Evolutionary conservation across 2,888 invertebrate species (phyloP).

Genomic region (Stomorhina lunata): DNA sequence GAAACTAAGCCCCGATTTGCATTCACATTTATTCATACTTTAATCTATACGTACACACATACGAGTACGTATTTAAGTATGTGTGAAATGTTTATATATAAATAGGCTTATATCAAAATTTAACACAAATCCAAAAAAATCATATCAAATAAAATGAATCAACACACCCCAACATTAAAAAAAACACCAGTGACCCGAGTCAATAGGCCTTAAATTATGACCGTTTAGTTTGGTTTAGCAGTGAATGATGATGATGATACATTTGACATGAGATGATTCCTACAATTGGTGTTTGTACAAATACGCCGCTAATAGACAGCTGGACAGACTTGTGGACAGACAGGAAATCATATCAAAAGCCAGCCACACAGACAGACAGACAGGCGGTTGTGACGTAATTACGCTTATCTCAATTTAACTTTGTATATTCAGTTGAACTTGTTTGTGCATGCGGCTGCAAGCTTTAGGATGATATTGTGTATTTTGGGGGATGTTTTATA

Average conservation of each 20-base stretch:
- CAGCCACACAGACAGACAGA: background rate
- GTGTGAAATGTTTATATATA: background rate
- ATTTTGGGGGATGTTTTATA: conserved; percentile 35
- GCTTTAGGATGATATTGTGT: too few species aligned
- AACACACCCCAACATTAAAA: too few species aligned
- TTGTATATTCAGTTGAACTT: background rate
- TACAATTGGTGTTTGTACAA: background rate
- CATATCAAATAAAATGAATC: too few species aligned
- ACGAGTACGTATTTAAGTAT: background rate
- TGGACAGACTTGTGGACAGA: background rate
- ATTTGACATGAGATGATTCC: too few species aligned
- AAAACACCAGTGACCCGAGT: too few species aligned
- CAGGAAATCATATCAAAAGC: conserved; percentile 7
- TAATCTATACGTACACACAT: background rate
- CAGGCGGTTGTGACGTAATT: conserved; percentile 20
- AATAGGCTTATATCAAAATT: background rate
- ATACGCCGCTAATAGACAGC: background rate
- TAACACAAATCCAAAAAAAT: too few species aligned
- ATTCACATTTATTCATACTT: too few species aligned
- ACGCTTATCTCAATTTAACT: background rate
- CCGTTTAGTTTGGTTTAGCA: too few species aligned
- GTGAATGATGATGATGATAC: too few species aligned
- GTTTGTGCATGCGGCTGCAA: background rate
- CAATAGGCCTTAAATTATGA: too few species aligned
- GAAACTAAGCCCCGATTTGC: conserved; percentile 32